phyloP scores from a whole-genome alignment of 2,113 vertebrate species.

The Poeciliopsis occidentalis region DNA sequence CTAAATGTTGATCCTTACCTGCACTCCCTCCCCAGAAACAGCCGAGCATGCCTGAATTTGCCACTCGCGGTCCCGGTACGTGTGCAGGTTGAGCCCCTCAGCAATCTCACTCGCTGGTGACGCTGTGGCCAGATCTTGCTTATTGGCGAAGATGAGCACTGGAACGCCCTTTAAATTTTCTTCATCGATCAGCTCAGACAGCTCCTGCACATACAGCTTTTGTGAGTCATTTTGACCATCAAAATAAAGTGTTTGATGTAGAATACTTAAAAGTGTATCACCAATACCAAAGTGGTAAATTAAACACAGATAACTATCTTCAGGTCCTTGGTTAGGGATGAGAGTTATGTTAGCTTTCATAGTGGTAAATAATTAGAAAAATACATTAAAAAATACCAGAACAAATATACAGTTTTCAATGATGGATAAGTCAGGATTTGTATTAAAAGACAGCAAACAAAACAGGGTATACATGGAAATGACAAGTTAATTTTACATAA shows the following conservation, averaged over 20 bases:
- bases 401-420: too few species aligned
- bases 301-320: not conserved
- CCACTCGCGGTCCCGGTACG: slow-evolving; percentile 87
- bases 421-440: too few species aligned
- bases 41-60: slow-evolving; percentile 92
- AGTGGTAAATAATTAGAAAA: not conserved
- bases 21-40: slow-evolving; percentile 87
- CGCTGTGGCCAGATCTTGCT: slow-evolving; percentile 86
- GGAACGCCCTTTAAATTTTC: slow-evolving; percentile 84
- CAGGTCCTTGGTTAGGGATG: not conserved
- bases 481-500: too few species aligned
- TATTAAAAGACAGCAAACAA: too few species aligned
- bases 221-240: not conserved
- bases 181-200: slow-evolving; percentile 85
- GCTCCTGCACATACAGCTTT: slow-evolving; percentile 76
- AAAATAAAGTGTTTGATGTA: not conserved
- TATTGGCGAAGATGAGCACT: slow-evolving; percentile 90
- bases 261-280: not conserved
- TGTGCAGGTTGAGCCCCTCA: slow-evolving; percentile 88
- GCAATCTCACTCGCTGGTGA: slow-evolving; percentile 86
- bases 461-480: too few species aligned
- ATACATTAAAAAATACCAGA: too few species aligned
- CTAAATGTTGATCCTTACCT: slow-evolving; percentile 73
- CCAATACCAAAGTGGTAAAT: not conserved
- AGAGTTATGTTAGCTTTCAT: not conserved